Conservation (phyloP, 2,888 invertebrate genomes). For the Carabus problematicus region DNA sequence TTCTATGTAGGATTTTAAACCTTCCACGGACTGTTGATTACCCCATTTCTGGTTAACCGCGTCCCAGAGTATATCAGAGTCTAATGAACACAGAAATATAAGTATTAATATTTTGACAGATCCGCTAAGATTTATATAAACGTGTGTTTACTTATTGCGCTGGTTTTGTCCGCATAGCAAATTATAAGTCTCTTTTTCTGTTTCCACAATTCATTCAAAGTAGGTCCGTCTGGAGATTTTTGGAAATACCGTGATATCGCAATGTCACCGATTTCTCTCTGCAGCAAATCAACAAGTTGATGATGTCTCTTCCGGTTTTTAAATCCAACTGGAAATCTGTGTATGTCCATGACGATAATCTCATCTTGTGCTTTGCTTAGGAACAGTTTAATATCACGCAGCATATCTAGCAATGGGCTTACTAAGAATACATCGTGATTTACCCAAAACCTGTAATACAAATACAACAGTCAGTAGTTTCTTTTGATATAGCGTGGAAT, state of each 20-base stretch:
- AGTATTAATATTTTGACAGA: constrained; percentile 1
- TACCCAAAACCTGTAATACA: constrained; percentile 58
- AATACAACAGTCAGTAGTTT: not conserved
- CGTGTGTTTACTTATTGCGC: constrained; percentile 58
- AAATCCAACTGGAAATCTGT: constrained; percentile 70
- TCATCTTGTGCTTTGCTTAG: constrained; percentile 71
- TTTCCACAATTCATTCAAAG: constrained; percentile 66
- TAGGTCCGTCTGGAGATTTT: constrained; percentile 61
- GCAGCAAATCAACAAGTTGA: constrained; percentile 61
- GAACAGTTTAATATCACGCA: constrained; percentile 59
- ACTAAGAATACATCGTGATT: constrained; percentile 65
- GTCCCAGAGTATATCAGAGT: constrained; percentile 61
- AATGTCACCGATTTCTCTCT: constrained; percentile 63
- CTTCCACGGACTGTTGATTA: constrained; percentile 64
- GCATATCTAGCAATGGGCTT: constrained; percentile 60
- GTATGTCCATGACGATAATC: constrained; percentile 81
- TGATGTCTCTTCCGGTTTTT: constrained; percentile 56
- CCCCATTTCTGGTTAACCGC: constrained; percentile 73
- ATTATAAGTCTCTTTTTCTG: constrained; percentile 65
- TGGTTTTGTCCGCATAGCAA: constrained; percentile 64
- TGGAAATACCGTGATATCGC: constrained; percentile 60
- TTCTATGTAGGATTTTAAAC: constrained; percentile 63
- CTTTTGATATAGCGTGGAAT: not conserved
- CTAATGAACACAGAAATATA: constrained; percentile 32
- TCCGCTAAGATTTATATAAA: not conserved